Conservation (phyloP, 2,797 vertebrate species). For the Macrochelys suwanniensis region DNA sequence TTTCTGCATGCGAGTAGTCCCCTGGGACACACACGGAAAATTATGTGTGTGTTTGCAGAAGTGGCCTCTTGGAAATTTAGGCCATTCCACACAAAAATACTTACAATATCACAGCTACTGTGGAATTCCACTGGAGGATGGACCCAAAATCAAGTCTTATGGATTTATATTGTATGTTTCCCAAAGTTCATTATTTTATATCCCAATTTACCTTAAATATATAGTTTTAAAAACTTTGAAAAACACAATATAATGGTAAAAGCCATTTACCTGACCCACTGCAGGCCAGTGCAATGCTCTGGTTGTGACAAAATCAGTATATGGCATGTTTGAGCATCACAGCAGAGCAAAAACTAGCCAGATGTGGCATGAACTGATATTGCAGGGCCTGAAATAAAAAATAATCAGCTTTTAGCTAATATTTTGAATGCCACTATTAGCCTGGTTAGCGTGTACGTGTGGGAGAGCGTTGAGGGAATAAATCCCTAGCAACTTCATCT, state of each 20-base stretch:
- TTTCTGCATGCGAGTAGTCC: not conserved
- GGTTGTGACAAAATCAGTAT: not conserved
- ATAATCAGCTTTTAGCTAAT: not conserved
- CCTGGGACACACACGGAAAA: accelerated
- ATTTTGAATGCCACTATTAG: not conserved
- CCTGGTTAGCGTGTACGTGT: not conserved
- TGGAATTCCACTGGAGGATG: not conserved
- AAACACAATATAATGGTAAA: not conserved
- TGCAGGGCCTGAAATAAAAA: not conserved
- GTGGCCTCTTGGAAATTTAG: not conserved
- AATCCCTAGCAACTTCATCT: not conserved
- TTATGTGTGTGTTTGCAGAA: not conserved
- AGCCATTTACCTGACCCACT: not conserved
- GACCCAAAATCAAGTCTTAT: not conserved
- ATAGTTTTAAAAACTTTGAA: not conserved
- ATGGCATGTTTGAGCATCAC: not conserved
- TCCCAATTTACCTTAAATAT: not conserved
- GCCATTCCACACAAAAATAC: not conserved
- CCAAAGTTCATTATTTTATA: not conserved
- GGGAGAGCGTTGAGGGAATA: not conserved
- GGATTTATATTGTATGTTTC: not conserved
- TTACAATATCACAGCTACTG: not conserved
- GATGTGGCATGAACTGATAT: not conserved
- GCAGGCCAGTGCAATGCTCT: not conserved
- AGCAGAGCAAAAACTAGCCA: not conserved